A percentile compares a stretch with the other conserved stretches of the same genome.
These are phyloP conservation scores for Papilio protenor DNA, from an alignment of 2,888 invertebrate genomes.

Conservation along the genomic window DNA sequence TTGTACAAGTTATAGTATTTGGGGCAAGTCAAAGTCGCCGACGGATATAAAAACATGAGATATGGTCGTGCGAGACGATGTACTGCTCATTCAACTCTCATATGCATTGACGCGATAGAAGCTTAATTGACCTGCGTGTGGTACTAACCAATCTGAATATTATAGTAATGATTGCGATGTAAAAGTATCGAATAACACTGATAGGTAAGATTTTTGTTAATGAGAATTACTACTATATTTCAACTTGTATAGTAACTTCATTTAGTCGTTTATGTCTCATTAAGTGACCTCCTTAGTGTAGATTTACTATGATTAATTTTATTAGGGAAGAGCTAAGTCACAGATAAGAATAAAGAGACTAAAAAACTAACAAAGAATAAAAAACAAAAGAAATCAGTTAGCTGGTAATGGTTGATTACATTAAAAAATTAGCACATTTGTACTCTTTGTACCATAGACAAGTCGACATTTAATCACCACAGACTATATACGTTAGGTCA, in stretches of 20 bases:
- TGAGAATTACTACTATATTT: background rate
- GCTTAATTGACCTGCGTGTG: conserved; percentile 51
- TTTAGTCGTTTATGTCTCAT: background rate
- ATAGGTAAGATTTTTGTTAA: background rate
- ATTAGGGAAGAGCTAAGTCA: background rate
- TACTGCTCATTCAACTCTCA: conserved; percentile 72
- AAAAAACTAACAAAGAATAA: no score
- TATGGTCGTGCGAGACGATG: conserved; percentile 71
- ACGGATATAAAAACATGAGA: conserved; percentile 78
- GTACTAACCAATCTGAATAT: conserved; percentile 27
- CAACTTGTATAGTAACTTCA: background rate
- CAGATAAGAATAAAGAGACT: background rate
- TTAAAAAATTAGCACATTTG: background rate
- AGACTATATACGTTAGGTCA: conserved; percentile 57
- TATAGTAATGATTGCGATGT: conserved; percentile 10
- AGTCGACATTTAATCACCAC: conserved; percentile 59
- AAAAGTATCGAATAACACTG: background rate
- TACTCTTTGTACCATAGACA: conserved; percentile 57
- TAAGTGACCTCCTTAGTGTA: background rate
- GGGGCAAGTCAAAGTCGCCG: conserved; percentile 80
- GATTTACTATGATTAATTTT: background rate
- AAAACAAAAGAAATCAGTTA: background rate
- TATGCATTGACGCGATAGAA: conserved; percentile 52
- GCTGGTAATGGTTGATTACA: background rate
- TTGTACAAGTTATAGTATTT: conserved; percentile 80